These are phyloP conservation scores for Heliothis subflexa DNA, from an alignment of 1,140 invertebrate species.

Conservation along the genomic window DNA sequence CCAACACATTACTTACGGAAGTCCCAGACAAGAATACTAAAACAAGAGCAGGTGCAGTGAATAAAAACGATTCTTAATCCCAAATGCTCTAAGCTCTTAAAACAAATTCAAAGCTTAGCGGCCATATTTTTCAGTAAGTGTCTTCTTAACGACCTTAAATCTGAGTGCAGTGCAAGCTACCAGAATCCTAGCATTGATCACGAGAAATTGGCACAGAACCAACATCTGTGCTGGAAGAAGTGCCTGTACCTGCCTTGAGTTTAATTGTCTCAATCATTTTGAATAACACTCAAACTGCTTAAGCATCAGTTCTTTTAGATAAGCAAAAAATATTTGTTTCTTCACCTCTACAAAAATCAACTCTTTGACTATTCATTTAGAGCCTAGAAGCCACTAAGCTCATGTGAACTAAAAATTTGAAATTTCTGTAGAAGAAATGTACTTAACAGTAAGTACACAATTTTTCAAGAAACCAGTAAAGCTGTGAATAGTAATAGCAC, in stretches of 20 bases:
- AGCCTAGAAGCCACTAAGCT: too few species aligned
- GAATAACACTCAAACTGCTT: neutral
- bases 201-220: constrained; percentile 8
- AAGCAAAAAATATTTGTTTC: neutral
- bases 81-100: constrained; percentile 7
- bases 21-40: neutral
- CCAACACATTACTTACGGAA: too few species aligned
- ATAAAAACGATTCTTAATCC: neutral
- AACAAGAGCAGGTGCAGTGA: neutral
- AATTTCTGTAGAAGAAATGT: too few species aligned
- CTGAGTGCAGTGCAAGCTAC: constrained; percentile 17
- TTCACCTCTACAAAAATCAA: neutral
- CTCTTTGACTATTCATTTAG: too few species aligned
- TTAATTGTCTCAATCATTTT: constrained; percentile 7
- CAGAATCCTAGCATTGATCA: constrained; percentile 14
- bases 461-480: too few species aligned
- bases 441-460: too few species aligned
- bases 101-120: constrained; percentile 22
- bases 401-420: too few species aligned
- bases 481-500: too few species aligned
- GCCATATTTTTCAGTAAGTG: constrained; percentile 32
- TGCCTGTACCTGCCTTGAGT: neutral
- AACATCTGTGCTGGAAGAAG: neutral
- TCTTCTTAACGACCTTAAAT: constrained; percentile 31
- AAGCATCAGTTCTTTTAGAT: too few species aligned